Base-by-base conservation (phyloP, 1,140 invertebrate species). In the Conus ventricosus region DNA sequence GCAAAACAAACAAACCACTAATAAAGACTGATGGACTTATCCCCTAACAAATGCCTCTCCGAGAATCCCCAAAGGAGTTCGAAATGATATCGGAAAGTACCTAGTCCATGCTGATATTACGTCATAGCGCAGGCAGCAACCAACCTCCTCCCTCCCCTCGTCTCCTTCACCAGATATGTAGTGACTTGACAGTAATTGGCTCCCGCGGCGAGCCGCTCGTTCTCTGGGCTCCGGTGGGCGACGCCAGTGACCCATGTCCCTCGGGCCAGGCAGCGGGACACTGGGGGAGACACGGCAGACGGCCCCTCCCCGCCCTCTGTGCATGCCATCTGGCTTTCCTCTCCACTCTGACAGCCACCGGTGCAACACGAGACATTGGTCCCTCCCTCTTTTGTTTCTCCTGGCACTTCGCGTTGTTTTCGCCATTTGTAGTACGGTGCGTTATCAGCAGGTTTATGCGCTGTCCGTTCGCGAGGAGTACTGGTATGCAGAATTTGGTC, bases 181-280 rank as follows among this genome's bases (percentile, higher is more conserved):
- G 25, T 39, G 76, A 51, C 25, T 78, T 78, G 76, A 78, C 76
- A 78, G 76, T 78, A 78, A 78, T 78, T 78, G 76, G 76, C 17
- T 78, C 25, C 76, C 25, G 76, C 11, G 17, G 76, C 76, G 67
- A 1, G 67, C 11, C 15, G 6, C n/a, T 27, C 25, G 39, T 39
- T 39, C 76, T 51, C 76, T 11, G 76, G 10, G 39, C 25, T 78
- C 76, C 67, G 11, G 25, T 78, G 25, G 39, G 25, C 39, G 76
- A 7, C 76, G 76, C 39, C 76, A 51, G 7, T 78, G 76, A 78
- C 76, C 76, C 76, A 7, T 78, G 25, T 78, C 76, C 76, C 76
- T 17, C 76, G 8, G 76, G 76, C 76, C 25, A 78, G 76, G 25
- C 76, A 27, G 0, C 0, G 76, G 76, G 76, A 78, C 76, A 78